Conservation (phyloP, 2,113 vertebrate genomes). For the Datnioides undecimradiatus region DNA sequence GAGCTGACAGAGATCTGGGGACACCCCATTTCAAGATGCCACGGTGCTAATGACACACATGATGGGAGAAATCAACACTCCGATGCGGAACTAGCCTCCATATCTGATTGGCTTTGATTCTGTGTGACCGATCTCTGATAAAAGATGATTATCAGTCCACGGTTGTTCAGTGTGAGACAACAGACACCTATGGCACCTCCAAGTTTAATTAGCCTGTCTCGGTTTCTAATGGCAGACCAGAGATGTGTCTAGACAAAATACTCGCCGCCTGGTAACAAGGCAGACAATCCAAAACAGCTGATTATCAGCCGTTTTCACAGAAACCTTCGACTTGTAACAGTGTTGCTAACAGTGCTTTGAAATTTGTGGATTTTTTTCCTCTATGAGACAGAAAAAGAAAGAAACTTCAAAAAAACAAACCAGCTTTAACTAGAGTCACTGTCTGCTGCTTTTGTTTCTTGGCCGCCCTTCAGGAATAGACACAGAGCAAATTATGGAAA, state of each 20-base stretch:
- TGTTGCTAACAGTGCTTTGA: background rate
- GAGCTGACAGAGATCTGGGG: slow-evolving; percentile 37
- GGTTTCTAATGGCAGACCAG: slow-evolving; percentile 20
- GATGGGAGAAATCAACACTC: slow-evolving; percentile 24
- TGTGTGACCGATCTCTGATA: slow-evolving; percentile 48
- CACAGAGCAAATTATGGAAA: background rate
- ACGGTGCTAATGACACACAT: slow-evolving; percentile 26
- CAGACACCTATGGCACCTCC: slow-evolving; percentile 24
- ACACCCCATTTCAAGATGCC: slow-evolving; percentile 39
- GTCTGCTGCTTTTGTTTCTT: slow-evolving; percentile 7
- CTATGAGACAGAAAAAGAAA: background rate
- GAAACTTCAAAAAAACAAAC: background rate
- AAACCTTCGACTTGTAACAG: slow-evolving; percentile 19
- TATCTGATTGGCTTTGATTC: slow-evolving; percentile 59
- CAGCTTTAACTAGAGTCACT: background rate
- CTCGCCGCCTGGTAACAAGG: slow-evolving; percentile 34
- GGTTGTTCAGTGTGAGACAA: slow-evolving; percentile 18
- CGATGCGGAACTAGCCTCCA: background rate
- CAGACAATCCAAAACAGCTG: background rate
- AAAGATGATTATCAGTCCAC: slow-evolving; percentile 54
- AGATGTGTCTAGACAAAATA: slow-evolving; percentile 43
- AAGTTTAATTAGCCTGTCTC: slow-evolving; percentile 39
- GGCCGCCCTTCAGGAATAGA: background rate
- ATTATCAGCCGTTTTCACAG: slow-evolving; percentile 35
- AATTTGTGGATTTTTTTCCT: background rate